These are phyloP conservation scores for Lasioglossum morio DNA, from an alignment of 2,888 invertebrate species.

Conservation along the genomic window DNA sequence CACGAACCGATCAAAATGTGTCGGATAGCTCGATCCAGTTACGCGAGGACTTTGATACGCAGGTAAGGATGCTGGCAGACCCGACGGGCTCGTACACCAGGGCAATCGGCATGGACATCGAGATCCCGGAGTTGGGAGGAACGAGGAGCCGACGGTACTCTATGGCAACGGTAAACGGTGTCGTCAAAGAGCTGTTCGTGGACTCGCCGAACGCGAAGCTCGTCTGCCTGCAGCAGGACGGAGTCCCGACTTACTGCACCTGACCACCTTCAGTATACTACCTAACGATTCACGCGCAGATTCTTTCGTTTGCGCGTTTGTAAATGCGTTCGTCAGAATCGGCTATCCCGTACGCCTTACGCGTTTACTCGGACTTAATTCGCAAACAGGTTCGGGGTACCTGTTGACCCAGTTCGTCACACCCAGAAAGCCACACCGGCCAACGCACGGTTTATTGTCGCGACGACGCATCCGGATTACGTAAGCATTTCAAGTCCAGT, in stretches of 20 bases:
- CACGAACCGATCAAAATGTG: not conserved
- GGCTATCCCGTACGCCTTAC: not conserved
- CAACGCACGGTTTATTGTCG: constrained; percentile 45
- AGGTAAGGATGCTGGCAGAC: constrained; percentile 85
- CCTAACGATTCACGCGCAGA: not conserved
- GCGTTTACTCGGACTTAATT: constrained; percentile 23
- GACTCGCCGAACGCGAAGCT: constrained; percentile 75
- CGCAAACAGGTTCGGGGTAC: constrained; percentile 30
- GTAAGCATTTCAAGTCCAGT: constrained; percentile 13
- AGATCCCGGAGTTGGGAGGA: constrained; percentile 84
- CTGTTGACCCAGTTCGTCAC: constrained; percentile 38
- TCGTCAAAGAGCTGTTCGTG: constrained; percentile 83
- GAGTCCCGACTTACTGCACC: constrained; percentile 51
- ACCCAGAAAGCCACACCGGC: constrained; percentile 16
- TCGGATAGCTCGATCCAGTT: not conserved
- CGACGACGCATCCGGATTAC: constrained; percentile 33
- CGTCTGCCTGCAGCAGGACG: constrained; percentile 52
- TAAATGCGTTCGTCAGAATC: not conserved
- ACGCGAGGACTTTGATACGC: not conserved
- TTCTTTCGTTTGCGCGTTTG: not conserved
- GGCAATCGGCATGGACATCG: constrained; percentile 84
- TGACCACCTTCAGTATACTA: not conserved
- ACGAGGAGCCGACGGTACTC: constrained; percentile 85
- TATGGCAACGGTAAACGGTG: constrained; percentile 85
- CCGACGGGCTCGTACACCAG: constrained; percentile 84